Conservation (phyloP, 1,140 invertebrate species). For the Mya arenaria region DNA sequence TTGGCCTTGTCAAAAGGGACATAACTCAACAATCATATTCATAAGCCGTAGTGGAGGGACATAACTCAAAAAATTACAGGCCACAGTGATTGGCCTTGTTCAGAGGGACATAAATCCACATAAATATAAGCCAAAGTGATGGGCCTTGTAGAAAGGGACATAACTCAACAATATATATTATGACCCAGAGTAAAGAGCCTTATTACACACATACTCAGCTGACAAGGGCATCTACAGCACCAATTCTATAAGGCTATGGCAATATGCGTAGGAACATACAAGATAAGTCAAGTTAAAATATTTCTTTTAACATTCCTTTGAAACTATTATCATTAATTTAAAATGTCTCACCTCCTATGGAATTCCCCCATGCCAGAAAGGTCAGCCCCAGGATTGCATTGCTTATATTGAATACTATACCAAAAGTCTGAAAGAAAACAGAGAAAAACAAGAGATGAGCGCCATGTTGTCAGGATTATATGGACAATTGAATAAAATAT, state of each 20-base stretch:
- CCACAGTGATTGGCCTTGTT: too few species aligned
- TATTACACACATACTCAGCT: neutral
- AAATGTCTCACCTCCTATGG: conserved; percentile 85
- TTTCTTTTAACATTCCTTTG: too few species aligned
- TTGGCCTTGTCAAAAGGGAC: neutral
- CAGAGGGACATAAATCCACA: too few species aligned
- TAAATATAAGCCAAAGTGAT: too few species aligned
- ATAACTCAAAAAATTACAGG: too few species aligned
- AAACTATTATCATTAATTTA: too few species aligned
- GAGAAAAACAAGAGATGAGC: neutral
- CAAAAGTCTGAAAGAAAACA: conserved; percentile 81
- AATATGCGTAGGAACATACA: too few species aligned
- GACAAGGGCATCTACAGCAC: neutral
- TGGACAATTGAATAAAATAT: too few species aligned
- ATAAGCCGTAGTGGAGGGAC: too few species aligned
- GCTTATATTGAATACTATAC: conserved; percentile 85
- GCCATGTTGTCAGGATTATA: too few species aligned
- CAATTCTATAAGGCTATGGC: neutral
- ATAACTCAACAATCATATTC: neutral
- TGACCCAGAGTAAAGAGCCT: neutral
- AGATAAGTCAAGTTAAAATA: too few species aligned
- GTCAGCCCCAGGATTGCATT: conserved; percentile 87
- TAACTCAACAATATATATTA: neutral
- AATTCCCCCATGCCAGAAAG: conserved; percentile 88
- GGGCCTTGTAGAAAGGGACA: neutral